Base-by-base conservation (phyloP, 2,888 invertebrate species). In the Scrobipalpa atriplicella region DNA sequence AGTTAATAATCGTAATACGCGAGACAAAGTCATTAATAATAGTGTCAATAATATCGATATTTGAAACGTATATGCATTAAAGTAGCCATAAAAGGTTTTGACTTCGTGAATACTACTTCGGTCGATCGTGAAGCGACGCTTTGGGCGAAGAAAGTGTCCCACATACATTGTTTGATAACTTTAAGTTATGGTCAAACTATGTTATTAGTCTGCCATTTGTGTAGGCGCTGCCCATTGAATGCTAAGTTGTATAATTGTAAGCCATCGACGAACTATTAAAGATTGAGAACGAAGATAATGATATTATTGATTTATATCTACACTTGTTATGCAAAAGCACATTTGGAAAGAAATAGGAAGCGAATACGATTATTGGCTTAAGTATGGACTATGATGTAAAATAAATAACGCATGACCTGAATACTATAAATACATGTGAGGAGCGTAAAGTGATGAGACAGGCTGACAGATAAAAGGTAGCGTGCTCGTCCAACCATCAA, bases 101-200 rank as follows among this genome's bases (percentile, higher is more conserved):
- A 38, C 6, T 38, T 58, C 58, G 58, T 58, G 58, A 29, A 29
- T 58, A 38, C 36, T 56, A 10, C 43, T 29, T 47, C 9, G 47
- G 19, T 9, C 68, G 69, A 67, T 71, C 75, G 76, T 75, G 76
- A 72, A 64, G 69, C 72, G 71, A 72, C 67, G 73, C 73, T 74
- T 74, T 66, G 71, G 75, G 69, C 73, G 67, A 76, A 72, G 81
- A 82, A 82, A 81, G 82, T 73, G 80, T 70, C 73, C 82, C 73
- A 82, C 73, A 78, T 79, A 73, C 74, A 78, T 78, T 80, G 80
- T 79, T 72, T 73, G 72, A 69, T 71, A 70, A 72, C 72, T 67
- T 68, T 71, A 69, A 74, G 71, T 67, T 72, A 73, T 72, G 69
- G 71, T 69, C 64, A 52, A 62, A 38, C 64, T 64, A 66, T 72